Base-by-base conservation (phyloP, 2,797 vertebrate genomes). In the Odontamblyopus rebecca region DNA sequence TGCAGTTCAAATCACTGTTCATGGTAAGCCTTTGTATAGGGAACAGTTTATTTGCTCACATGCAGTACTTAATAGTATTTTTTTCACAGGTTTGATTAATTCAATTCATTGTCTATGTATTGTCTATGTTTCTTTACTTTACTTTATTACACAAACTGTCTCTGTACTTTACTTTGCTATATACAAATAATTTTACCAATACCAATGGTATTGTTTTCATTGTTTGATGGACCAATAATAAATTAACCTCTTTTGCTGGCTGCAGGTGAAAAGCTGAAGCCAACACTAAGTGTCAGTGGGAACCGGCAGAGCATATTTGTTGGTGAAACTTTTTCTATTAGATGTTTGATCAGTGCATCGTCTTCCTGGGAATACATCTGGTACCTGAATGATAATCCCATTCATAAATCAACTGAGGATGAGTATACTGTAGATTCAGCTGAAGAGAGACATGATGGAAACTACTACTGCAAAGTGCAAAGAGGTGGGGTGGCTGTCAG, bases 361-460 rank as follows among this genome's bases (percentile, higher is more conserved):
- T 32, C 50, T 65, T 77, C 9, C 50, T 90, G 88, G 89, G 61
- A 77, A n/a, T 91, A 85, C 63, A 1, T 71, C 16, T 89, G 82
- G 86, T 84, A 67, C 62, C 70, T 72, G 9, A n/a, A 67, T 3
- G 32, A 19, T 16, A 18, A 0, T 0, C 1, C 69, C 75, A 61
- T 81, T 26, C 1, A 2, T 6, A 19, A 0, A 57, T 0, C 2
- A 13, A 3, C 0, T 15, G 6, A 0, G 0, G 3, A 18, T 1
- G 48, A 0, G 0, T 56, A 69, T 11, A 51, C 0, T 1, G 76
- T 82, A 32, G 2, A 0, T 3, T 2, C 70, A 41, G 4, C 85
- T 68, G 8, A 0, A 4, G 41, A 16, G 5, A 0, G 53, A 12
- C 0, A 80, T 19, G 71, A 23, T 32, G 89, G 86, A 68, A 4